Base-by-base conservation (phyloP, 1,140 invertebrate species). In the Drusus annulatus region DNA sequence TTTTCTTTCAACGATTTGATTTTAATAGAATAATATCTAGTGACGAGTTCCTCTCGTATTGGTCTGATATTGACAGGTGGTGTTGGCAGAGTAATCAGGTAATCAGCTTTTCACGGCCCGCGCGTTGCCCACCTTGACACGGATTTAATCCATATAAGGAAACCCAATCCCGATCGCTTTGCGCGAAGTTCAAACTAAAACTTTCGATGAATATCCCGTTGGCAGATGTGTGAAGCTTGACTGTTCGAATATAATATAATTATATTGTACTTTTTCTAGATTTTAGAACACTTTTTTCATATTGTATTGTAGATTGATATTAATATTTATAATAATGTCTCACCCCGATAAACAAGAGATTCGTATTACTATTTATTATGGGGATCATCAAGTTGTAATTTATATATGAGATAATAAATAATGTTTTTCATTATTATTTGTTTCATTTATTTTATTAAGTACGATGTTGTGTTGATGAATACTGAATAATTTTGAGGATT, bases 311-410 rank as follows among this genome's bases (percentile, higher is more conserved):
- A 45, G 36, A 45, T 45, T 45, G 36, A 1, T 45, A 45, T 13
- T 45, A 45, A 13, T 13, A 13, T 45, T 50, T 50, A 19, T 69
- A 52, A 71, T 16, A 52, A 82, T 83, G 82, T 83, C 82, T 50
- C 81, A 83, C 54, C 50, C 69, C 6, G 79, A 83, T 75, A 83
- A 83, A 75, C 76, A 77, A 16, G 71, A 80, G 6, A 91, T 91
- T 85, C 86, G 91, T 82, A 90, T 91, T 82, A 92, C 90, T 8
- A 90, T 92, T 79, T 91, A 89, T 86, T 91, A 91, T 83, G 90
- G 91, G 81, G 88, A 91, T 83, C 83, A 84, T 56, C 81, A 85
- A n/a, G 84, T 88, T 25, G 86, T 88, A 45, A 84, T 88, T 60
- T 87, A 88, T 85, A 79, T 88, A 51, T 87, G 76, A 80, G 4